Evolutionary conservation across 1,140 invertebrate species (phyloP), one percentile per base, ranked within the genome.

Genomic region (Meloidogyne floridensis): DNA sequence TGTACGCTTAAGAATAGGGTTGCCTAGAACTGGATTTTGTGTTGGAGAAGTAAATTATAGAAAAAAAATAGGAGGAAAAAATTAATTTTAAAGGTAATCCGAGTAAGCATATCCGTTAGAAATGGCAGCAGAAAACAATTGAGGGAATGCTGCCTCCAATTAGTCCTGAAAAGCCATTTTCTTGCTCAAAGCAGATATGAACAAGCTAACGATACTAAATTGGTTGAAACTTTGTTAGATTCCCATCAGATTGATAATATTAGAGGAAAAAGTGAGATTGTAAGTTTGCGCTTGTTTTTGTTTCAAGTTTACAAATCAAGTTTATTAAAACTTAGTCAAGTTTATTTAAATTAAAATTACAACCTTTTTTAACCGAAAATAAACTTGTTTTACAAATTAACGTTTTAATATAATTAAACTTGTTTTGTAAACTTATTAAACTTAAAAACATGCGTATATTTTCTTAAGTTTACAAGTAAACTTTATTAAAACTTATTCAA

Each of bases 121-220:
- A 90, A 90, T 81, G n/a, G 81, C 43, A 87, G 87, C 3, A 53
- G 87, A 32, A 88, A 87, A 77, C 80, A 82, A 42, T 72, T 88
- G 15, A 89, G 89, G 72, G 84, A 88, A 51, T 87, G 85, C 47
- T 53, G 81, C 7, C 54, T 88, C 11, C 87, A 87, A 73, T 75
- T 88, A 53, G 43, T 87, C 2, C 81, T 89, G 72, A 88, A 88
- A 78, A 86, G 81, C 2, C 82, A 87, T 20, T 88, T 87, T 77
- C 88, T 89, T 56, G 87, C 87, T 4, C 83, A 78, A 74, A 89
- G 89, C 71, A 77, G 88, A 70, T 88, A 88, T 77, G 87, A 88
- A 76, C 87, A 88, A 74, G 84, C 89, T 15, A 85, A 86, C 76
- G 89, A 88, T 69, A 85, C 84, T 73, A 88, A 88, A 75, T 69